Evolutionary conservation across 2,888 invertebrate genomes (phyloP).

Genomic region (Eristalis arbustorum): DNA sequence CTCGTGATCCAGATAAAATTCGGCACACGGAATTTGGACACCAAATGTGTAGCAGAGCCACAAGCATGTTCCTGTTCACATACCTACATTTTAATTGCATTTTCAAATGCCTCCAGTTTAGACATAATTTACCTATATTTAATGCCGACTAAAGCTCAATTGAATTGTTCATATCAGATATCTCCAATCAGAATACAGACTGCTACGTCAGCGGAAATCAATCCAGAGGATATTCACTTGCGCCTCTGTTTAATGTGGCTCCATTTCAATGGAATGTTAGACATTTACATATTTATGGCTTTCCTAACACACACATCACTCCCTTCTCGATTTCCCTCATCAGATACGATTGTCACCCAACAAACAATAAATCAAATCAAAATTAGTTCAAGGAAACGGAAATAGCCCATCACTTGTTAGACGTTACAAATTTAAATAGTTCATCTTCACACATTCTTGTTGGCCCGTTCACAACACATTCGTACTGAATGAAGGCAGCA

Average conservation of each 20-base stretch:
- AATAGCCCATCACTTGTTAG: constrained; percentile 24
- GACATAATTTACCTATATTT: background rate
- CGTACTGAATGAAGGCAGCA: background rate
- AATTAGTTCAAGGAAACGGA: constrained; percentile 1
- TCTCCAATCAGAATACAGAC: background rate
- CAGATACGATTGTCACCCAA: background rate
- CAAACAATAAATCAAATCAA: constrained; percentile 8
- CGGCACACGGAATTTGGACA: too few relatives aligned
- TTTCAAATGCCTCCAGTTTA: too few relatives aligned
- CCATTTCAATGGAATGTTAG: background rate
- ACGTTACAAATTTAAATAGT: constrained; percentile 47
- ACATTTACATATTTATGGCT: background rate
- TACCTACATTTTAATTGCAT: too few relatives aligned
- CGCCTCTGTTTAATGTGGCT: background rate
- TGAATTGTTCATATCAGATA: background rate
- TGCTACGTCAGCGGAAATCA: background rate
- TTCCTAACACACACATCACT: background rate
- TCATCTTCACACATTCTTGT: background rate
- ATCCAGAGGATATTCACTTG: background rate
- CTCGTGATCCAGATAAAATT: too few relatives aligned
- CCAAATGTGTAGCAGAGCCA: too few relatives aligned
- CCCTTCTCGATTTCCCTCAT: background rate
- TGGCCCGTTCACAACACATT: background rate
- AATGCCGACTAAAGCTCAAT: background rate
- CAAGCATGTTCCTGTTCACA: too few relatives aligned